phyloP scores from a whole-genome alignment of 2,888 invertebrate species.

The Drosophila lacicola region DNA sequence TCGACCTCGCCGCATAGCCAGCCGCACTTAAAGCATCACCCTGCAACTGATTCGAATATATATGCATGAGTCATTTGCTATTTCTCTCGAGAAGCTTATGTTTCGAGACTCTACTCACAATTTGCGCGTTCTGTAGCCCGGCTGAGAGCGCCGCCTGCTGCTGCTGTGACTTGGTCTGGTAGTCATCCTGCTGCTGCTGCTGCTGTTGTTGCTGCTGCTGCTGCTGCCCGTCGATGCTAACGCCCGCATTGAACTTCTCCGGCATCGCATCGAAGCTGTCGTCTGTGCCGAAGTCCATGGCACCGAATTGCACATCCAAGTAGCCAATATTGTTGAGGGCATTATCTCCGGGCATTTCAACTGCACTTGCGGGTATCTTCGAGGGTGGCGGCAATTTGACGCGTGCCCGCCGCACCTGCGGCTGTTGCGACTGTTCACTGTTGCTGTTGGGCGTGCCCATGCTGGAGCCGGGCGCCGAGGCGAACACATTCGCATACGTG shows the following conservation, averaged over 20 bases:
- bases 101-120: conserved; percentile 67
- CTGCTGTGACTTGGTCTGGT: conserved; percentile 83
- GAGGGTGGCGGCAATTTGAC: conserved; percentile 93
- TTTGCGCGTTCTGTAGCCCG: conserved; percentile 84
- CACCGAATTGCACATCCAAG: conserved; percentile 97
- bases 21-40: conserved; percentile 81
- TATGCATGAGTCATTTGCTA: neutral
- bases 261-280: conserved; percentile 84
- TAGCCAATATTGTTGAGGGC: conserved; percentile 89
- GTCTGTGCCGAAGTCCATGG: conserved; percentile 90
- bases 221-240: conserved; percentile 82
- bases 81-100: too few species aligned
- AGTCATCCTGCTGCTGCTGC: conserved; percentile 79
- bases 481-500: conserved; percentile 84
- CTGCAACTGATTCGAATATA: conserved; percentile 45
- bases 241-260: conserved; percentile 84
- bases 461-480: conserved; percentile 67
- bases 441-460: conserved; percentile 56
- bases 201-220: conserved; percentile 79
- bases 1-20: conserved; percentile 80
- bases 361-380: conserved; percentile 96
- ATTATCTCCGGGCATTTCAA: conserved; percentile 97
- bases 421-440: conserved; percentile 77
- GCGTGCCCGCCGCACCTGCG: conserved; percentile 87
- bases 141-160: conserved; percentile 75